Evolutionary conservation across 2,888 invertebrate genomes (phyloP).

Genomic region (Drosophila acutilabella): DNA sequence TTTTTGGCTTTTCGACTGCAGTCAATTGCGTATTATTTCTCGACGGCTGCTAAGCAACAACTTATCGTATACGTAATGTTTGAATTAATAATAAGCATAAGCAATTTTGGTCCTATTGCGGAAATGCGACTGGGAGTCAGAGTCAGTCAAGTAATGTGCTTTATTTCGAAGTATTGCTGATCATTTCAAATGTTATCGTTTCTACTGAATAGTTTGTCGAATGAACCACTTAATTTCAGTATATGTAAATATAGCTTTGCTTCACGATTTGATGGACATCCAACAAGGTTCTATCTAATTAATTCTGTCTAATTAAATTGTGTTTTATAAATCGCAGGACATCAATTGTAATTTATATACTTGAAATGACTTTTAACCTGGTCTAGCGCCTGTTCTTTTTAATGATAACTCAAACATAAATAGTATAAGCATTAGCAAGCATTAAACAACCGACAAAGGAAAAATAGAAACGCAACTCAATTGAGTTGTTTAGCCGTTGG

Average conservation of each 20-base stretch:
- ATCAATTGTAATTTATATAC: slow-evolving; percentile 8
- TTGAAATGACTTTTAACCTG: slow-evolving; percentile 21
- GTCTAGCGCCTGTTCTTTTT: slow-evolving; percentile 2
- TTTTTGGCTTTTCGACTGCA: slow-evolving; percentile 14
- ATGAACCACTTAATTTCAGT: too few relatives aligned
- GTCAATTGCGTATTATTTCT: slow-evolving; percentile 31
- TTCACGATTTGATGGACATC: neutral
- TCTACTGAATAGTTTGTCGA: neutral
- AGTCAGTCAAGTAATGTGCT: neutral
- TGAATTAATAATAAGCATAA: slow-evolving; percentile 62
- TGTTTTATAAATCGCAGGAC: slow-evolving; percentile 25
- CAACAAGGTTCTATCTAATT: slow-evolving; percentile 18
- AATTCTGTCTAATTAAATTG: slow-evolving; percentile 22
- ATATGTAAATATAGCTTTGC: neutral
- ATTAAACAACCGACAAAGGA: neutral
- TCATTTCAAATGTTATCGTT: neutral
- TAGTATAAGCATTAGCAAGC: slow-evolving; percentile 15
- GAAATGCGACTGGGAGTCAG: neutral
- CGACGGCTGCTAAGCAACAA: slow-evolving; percentile 15
- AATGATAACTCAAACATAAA: slow-evolving; percentile 41
- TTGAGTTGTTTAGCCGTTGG: slow-evolving; percentile 35
- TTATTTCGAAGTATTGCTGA: neutral
- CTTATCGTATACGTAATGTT: slow-evolving; percentile 53
- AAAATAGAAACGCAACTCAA: slow-evolving; percentile 11
- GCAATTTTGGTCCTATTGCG: slow-evolving; percentile 23